These are phyloP conservation scores for Tuta absoluta DNA, from an alignment of 2,888 invertebrate species.

Conservation along the genomic window DNA sequence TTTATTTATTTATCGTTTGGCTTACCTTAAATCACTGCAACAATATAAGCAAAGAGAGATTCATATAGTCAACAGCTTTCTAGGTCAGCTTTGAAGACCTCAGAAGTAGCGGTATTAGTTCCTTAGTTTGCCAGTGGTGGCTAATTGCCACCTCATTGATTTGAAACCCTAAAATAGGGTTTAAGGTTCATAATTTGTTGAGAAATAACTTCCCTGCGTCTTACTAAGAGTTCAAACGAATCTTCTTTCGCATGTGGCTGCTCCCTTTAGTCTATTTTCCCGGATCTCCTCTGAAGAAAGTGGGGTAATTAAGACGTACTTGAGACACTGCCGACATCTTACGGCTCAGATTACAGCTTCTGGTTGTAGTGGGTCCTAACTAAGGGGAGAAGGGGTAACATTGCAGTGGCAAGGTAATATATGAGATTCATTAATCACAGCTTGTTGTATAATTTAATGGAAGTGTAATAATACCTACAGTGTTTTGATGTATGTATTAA, in stretches of 20 bases:
- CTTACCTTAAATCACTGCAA: too few species aligned
- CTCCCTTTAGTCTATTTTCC: slow-evolving; percentile 7
- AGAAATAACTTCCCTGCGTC: neutral
- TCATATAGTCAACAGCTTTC: too few species aligned
- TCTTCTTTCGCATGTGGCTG: neutral
- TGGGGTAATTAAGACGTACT: slow-evolving; percentile 21
- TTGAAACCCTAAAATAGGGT: too few species aligned
- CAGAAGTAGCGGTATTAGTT: too few species aligned
- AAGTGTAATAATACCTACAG: neutral
- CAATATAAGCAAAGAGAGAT: too few species aligned
- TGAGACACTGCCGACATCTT: neutral
- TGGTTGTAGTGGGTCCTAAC: neutral
- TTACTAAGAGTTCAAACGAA: neutral
- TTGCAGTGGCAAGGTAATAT: neutral
- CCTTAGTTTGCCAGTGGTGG: too few species aligned
- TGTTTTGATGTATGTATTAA: neutral
- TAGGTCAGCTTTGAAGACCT: too few species aligned
- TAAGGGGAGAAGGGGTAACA: neutral
- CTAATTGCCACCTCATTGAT: too few species aligned
- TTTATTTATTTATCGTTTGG: too few species aligned
- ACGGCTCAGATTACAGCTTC: neutral
- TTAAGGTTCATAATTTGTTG: neutral
- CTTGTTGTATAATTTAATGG: neutral
- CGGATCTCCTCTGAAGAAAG: slow-evolving; percentile 3
- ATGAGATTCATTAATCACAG: neutral